These are phyloP conservation scores for Alethe castanea DNA, from an alignment of 2,113 vertebrate species.

Conservation along the genomic window DNA sequence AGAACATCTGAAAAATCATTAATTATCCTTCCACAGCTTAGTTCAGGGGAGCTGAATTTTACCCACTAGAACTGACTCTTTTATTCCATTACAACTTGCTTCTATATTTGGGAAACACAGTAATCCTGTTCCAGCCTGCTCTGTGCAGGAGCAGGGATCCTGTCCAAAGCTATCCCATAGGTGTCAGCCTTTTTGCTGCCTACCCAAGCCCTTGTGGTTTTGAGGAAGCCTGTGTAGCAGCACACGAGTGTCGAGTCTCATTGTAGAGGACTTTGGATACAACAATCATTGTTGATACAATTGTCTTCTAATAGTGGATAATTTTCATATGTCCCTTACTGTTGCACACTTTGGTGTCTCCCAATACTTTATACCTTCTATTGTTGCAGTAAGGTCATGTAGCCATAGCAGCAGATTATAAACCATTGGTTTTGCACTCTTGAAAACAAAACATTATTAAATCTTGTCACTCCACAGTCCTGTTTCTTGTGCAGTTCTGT, in stretches of 20 bases:
- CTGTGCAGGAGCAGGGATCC: neutral
- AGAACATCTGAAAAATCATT: neutral
- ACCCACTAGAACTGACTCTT: neutral
- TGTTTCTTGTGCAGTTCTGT: neutral
- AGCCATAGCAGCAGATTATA: neutral
- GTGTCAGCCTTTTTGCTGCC: neutral
- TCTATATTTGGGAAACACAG: neutral
- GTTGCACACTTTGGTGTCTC: neutral
- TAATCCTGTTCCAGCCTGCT: neutral
- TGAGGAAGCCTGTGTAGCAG: neutral
- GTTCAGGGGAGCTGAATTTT: neutral
- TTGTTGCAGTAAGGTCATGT: neutral
- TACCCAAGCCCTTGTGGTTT: neutral
- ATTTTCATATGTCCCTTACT: neutral
- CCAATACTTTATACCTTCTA: neutral
- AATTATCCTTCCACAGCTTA: neutral
- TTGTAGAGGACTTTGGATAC: neutral
- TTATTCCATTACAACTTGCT: neutral
- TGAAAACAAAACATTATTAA: neutral
- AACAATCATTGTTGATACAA: neutral
- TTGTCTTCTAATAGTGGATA: neutral
- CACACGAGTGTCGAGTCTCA: neutral
- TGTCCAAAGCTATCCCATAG: neutral
- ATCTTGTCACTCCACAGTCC: neutral
- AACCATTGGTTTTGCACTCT: neutral